phyloP scores from a whole-genome alignment of 2,797 vertebrate species.

The Pyrocephalus nanus region DNA sequence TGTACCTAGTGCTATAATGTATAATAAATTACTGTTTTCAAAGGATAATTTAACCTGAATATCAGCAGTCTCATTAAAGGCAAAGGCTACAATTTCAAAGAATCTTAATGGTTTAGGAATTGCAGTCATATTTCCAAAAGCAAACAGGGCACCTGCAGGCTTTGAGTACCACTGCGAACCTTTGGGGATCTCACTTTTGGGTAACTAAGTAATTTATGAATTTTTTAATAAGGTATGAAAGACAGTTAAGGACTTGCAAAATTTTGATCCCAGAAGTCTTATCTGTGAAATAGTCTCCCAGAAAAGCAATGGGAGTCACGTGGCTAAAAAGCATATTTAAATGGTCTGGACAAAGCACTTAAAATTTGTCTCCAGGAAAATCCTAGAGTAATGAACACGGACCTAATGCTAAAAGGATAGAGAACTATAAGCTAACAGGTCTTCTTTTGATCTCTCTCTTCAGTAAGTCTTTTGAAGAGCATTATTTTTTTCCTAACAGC shows the following conservation, averaged over 20 bases:
- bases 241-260: not conserved
- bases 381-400: not conserved
- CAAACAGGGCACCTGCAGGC: not conserved
- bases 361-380: not conserved
- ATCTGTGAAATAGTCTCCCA: not conserved
- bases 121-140: not conserved
- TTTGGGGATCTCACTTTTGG: not conserved
- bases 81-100: not conserved
- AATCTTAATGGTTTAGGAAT: not conserved
- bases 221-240: not conserved
- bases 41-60: not conserved
- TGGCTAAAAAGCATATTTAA: not conserved
- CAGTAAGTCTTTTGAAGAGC: not conserved
- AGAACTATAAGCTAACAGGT: not conserved
- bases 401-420: not conserved
- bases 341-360: not conserved
- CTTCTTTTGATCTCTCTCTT: conserved; percentile 1
- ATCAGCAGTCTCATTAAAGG: not conserved
- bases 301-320: not conserved
- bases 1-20: not conserved
- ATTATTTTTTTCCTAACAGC: not conserved
- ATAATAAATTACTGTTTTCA: conserved; percentile 19
- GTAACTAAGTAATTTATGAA: not conserved
- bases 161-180: not conserved
- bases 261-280: not conserved